A percentile compares a stretch with the other conserved stretches of the same genome.
phyloP scores from a whole-genome alignment of 2,888 invertebrate species.

The Pristionchus fissidentatus region DNA sequence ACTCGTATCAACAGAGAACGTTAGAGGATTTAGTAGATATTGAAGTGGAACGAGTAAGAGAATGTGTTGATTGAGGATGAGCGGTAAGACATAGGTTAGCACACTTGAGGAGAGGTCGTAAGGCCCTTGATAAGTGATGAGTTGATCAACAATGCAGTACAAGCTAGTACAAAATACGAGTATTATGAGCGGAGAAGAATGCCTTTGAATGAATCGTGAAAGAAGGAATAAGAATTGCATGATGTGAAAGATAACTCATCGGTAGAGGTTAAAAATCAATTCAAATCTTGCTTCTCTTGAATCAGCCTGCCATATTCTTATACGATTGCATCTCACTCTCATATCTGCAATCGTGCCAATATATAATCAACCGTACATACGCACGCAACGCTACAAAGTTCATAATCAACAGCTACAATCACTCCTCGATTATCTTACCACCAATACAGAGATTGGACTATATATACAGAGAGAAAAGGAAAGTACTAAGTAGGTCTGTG shows the following conservation, averaged over 20 bases:
- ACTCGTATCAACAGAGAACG: slow-evolving; percentile 41
- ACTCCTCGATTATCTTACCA: background rate
- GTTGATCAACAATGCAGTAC: background rate
- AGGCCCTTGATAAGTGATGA: slow-evolving; percentile 7
- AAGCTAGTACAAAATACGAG: background rate
- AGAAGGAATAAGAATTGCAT: background rate
- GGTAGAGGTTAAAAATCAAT: background rate
- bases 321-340: slow-evolving; percentile 44
- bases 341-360: slow-evolving; percentile 21
- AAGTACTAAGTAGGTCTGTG: background rate
- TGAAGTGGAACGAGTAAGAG: slow-evolving; percentile 12
- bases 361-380: background rate
- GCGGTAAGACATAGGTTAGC: slow-evolving; percentile 30
- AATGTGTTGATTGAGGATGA: slow-evolving; percentile 10
- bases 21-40: slow-evolving; percentile 28
- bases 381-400: no score
- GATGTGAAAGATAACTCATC: background rate
- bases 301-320: slow-evolving; percentile 9
- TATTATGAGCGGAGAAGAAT: background rate
- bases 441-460: background rate
- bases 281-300: slow-evolving; percentile 12
- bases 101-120: slow-evolving; percentile 17
- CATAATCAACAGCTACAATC: background rate
- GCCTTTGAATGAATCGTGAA: background rate
- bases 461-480: background rate